phyloP scores from a whole-genome alignment of 1,140 invertebrate species.

The Ditylenchus dipsaci region DNA sequence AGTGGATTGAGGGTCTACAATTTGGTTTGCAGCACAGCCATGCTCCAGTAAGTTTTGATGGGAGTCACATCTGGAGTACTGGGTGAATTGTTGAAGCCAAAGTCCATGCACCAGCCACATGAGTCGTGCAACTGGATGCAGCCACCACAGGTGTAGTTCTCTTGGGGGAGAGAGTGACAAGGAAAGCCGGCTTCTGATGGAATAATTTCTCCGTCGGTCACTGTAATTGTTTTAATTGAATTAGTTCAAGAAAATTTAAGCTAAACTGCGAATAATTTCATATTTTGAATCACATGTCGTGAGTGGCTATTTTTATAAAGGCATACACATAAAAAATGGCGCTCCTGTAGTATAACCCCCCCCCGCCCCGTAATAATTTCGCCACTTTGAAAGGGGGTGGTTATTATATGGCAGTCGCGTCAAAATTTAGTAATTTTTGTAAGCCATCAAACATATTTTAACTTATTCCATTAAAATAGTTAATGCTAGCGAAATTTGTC shows the following conservation, averaged over 20 bases:
- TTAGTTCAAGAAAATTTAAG: background rate
- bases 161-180: slow-evolving; percentile 52
- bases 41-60: slow-evolving; percentile 46
- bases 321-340: too few species aligned
- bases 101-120: slow-evolving; percentile 55
- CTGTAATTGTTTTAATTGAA: slow-evolving; percentile 22
- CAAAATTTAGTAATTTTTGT: too few species aligned
- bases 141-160: slow-evolving; percentile 54
- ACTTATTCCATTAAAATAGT: too few species aligned
- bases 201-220: slow-evolving; percentile 41
- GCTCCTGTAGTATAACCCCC: too few species aligned
- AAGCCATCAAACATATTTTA: too few species aligned
- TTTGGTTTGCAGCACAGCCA: slow-evolving; percentile 51
- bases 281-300: too few species aligned
- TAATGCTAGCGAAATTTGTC: too few species aligned
- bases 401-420: too few species aligned
- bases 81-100: slow-evolving; percentile 56
- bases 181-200: slow-evolving; percentile 54
- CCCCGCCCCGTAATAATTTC: too few species aligned
- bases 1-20: slow-evolving; percentile 52
- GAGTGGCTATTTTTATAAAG: too few species aligned
- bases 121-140: slow-evolving; percentile 57
- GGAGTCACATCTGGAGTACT: slow-evolving; percentile 52
- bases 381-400: too few species aligned
- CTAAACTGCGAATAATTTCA: background rate